These are phyloP conservation scores for Vannuccia rotundouncinata DNA, from an alignment of 2,888 invertebrate genomes.

Conservation along the genomic window DNA sequence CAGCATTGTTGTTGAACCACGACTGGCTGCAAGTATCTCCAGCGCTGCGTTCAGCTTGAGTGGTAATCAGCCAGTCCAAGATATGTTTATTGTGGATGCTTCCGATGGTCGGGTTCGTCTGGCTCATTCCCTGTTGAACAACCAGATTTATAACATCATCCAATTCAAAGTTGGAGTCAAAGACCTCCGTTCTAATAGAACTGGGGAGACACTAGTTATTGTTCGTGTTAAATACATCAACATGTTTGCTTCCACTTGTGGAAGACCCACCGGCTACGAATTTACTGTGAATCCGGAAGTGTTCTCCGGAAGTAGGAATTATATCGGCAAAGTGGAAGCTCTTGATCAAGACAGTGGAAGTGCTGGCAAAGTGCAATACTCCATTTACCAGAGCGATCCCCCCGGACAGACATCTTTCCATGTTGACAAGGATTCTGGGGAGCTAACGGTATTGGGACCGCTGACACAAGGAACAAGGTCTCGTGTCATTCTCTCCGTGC, in stretches of 20 bases:
- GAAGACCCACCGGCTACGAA: neutral
- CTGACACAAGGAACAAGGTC: constrained; percentile 75
- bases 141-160: neutral
- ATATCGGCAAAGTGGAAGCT: constrained; percentile 69
- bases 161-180: neutral
- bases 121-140: neutral
- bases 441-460: constrained; percentile 72
- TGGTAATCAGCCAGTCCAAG: neutral
- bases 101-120: neutral
- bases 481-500: constrained; percentile 45
- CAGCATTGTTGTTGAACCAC: neutral
- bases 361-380: constrained; percentile 76
- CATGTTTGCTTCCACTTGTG: neutral
- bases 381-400: constrained; percentile 70
- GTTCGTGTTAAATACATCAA: constrained; percentile 17
- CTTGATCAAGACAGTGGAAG: constrained; percentile 78
- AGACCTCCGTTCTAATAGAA: neutral
- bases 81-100: neutral
- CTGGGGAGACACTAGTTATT: neutral
- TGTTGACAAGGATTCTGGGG: constrained; percentile 71
- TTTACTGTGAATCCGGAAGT: neutral
- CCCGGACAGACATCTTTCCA: constrained; percentile 64
- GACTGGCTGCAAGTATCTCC: neutral
- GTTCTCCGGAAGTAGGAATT: neutral
- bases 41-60: neutral